phyloP scores from a whole-genome alignment of 2,113 vertebrate species.

The Hystrix cristata region DNA sequence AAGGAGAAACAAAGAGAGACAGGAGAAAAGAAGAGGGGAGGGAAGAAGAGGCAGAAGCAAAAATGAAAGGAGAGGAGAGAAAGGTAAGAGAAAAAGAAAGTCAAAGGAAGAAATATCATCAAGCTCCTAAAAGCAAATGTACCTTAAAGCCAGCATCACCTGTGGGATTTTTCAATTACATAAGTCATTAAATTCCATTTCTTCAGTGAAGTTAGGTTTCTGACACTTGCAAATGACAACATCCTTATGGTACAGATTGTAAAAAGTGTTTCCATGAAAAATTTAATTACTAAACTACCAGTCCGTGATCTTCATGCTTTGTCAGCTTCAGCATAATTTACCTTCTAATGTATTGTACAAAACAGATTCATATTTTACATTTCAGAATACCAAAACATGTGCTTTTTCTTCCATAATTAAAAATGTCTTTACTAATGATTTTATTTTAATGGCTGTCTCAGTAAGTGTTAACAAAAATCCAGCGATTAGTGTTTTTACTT shows the following conservation, averaged over 20 bases:
- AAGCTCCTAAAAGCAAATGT: not conserved
- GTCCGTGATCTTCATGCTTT: not conserved
- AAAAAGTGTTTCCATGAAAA: constrained; percentile 34
- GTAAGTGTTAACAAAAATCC: not conserved
- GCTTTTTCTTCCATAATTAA: constrained; percentile 42
- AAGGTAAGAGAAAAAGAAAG: not conserved
- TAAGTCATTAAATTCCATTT: constrained; percentile 35
- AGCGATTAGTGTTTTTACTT: constrained; percentile 15
- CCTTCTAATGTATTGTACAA: not conserved
- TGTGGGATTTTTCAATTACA: not conserved
- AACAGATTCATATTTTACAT: constrained; percentile 32
- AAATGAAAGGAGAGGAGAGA: not conserved
- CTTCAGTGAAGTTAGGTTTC: not conserved
- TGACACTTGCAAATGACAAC: constrained; percentile 46
- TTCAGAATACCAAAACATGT: constrained; percentile 13
- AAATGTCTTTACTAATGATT: not conserved
- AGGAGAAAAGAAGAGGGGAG: not conserved
- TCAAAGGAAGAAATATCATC: not conserved
- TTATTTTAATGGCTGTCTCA: not conserved
- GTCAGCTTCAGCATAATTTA: constrained; percentile 27
- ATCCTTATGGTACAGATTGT: constrained; percentile 10
- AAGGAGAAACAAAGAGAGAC: not conserved
- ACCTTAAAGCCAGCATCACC: not conserved
- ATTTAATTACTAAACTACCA: constrained; percentile 59
- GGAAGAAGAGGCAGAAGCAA: not conserved